These are phyloP conservation scores for Girardia tigrina DNA, from an alignment of 2,888 invertebrate species.

Conservation along the genomic window DNA sequence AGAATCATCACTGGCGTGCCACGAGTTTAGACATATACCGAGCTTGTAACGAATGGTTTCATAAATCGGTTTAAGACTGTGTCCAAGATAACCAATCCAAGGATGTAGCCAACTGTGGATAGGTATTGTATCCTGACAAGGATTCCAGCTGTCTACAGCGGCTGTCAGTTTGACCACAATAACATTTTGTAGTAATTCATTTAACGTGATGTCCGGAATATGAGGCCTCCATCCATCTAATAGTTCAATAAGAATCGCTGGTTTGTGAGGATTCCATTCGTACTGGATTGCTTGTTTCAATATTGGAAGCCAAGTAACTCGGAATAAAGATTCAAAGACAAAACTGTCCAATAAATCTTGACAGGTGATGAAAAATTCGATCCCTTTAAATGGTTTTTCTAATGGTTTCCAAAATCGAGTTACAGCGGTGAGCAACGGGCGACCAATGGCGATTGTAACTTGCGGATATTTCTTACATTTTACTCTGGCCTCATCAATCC, in stretches of 20 bases:
- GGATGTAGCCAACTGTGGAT: slow-evolving; percentile 93
- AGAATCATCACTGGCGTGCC: slow-evolving; percentile 86
- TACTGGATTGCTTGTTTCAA: slow-evolving; percentile 34
- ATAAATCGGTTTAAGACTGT: slow-evolving; percentile 58
- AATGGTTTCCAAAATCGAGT: not conserved
- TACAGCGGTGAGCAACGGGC: not conserved
- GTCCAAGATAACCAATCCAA: slow-evolving; percentile 56
- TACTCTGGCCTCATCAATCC: slow-evolving; percentile 14
- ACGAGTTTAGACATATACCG: slow-evolving; percentile 70
- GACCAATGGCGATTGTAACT: not conserved
- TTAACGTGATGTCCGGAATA: slow-evolving; percentile 68
- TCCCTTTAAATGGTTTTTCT: slow-evolving; percentile 3
- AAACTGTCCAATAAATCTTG: not conserved
- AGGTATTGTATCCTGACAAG: slow-evolving; percentile 78
- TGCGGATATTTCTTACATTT: slow-evolving; percentile 5
- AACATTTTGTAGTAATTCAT: slow-evolving; percentile 58
- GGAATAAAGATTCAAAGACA: slow-evolving; percentile 30
- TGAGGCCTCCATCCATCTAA: slow-evolving; percentile 68
- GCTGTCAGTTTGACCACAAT: slow-evolving; percentile 18
- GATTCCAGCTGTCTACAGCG: slow-evolving; percentile 64
- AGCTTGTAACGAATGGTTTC: slow-evolving; percentile 80
- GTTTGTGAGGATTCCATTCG: slow-evolving; percentile 68
- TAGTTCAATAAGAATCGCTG: slow-evolving; percentile 64
- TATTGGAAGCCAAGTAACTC: slow-evolving; percentile 31
- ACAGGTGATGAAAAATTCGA: slow-evolving; percentile 8